phyloP scores from a whole-genome alignment of 2,113 vertebrate species.

The Alectura lathami region DNA sequence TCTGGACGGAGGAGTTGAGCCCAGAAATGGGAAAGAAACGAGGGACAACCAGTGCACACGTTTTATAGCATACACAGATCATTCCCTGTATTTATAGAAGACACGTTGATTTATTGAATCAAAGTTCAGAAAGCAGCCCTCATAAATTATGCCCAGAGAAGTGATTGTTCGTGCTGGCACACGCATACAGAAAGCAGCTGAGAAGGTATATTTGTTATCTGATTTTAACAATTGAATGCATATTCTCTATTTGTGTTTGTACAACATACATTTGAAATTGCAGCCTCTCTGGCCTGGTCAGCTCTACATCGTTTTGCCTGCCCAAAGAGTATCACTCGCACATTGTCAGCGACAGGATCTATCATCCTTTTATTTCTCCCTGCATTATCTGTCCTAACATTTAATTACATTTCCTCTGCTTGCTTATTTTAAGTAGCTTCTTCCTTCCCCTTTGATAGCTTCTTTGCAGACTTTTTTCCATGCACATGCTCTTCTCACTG shows the following conservation, averaged over 20 bases:
- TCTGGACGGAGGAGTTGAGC: neutral
- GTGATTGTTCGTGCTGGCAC: neutral
- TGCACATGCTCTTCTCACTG: neutral
- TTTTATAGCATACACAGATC: neutral
- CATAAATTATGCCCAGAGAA: neutral
- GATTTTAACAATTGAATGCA: neutral
- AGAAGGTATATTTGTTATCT: neutral
- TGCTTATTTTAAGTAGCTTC: slow-evolving; percentile 39
- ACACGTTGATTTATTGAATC: neutral
- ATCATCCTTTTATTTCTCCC: neutral
- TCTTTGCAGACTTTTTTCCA: slow-evolving; percentile 24
- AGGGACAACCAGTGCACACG: neutral
- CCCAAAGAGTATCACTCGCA: neutral
- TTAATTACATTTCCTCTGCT: slow-evolving; percentile 19
- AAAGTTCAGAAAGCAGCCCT: slow-evolving; percentile 21
- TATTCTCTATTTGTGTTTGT: neutral
- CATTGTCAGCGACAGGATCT: neutral
- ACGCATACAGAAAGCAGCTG: neutral
- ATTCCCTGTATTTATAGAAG: neutral
- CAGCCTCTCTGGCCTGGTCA: neutral
- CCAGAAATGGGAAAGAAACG: neutral
- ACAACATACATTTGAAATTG: neutral
- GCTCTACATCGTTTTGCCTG: neutral
- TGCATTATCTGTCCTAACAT: neutral
- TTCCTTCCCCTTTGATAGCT: neutral